These are phyloP conservation scores for Oenanthe melanoleuca DNA, from an alignment of 2,113 vertebrate genomes.

Conservation along the genomic window DNA sequence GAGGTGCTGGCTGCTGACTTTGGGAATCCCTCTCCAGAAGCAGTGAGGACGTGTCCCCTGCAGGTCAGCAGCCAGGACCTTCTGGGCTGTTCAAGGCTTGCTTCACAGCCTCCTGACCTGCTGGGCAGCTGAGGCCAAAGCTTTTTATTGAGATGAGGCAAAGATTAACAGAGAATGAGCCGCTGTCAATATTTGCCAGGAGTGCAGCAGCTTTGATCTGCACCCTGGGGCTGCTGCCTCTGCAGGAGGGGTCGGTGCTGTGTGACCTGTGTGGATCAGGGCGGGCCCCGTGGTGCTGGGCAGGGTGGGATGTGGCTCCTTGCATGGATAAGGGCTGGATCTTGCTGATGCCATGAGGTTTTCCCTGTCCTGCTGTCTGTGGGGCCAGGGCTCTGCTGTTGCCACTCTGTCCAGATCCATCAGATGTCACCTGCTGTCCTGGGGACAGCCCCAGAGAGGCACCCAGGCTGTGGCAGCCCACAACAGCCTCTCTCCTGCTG, in stretches of 20 bases:
- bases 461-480: neutral
- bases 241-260: neutral
- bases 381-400: neutral
- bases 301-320: neutral
- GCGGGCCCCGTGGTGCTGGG: neutral
- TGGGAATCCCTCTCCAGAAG: neutral
- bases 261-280: no score
- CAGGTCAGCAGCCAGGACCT: neutral
- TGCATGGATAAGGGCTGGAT: neutral
- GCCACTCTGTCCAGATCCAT: neutral
- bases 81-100: neutral
- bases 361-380: neutral
- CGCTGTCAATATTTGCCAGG: neutral
- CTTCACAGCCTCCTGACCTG: neutral
- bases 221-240: neutral
- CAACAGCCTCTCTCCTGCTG: neutral
- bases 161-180: neutral
- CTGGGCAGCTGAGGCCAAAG: neutral
- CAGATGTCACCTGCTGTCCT: neutral
- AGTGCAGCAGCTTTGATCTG: neutral
- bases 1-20: neutral
- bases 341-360: fast-evolving
- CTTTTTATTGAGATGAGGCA: neutral
- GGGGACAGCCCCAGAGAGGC: neutral
- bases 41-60: fast-evolving